These are phyloP conservation scores for Melanerpes aurifrons DNA, from an alignment of 2,113 vertebrate genomes.

Conservation along the genomic window DNA sequence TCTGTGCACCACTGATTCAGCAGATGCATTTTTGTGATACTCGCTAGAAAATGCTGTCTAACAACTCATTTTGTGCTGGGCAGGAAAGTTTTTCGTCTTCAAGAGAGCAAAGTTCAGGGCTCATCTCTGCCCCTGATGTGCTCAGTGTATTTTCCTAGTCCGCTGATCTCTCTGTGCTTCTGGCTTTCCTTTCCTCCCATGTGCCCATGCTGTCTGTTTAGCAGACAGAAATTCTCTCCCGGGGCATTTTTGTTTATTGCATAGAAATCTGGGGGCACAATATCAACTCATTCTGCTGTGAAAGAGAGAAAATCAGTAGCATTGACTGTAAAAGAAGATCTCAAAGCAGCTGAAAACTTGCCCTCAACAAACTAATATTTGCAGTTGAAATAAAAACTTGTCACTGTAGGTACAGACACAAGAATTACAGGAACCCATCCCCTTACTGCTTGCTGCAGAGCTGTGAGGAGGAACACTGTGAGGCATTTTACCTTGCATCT, in stretches of 20 bases:
- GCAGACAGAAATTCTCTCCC: background rate
- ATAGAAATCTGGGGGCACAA: slow-evolving; percentile 20
- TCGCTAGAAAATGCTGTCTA: background rate
- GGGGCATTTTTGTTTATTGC: slow-evolving; percentile 17
- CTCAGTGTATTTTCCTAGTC: background rate
- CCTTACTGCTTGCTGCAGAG: background rate
- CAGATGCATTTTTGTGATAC: background rate
- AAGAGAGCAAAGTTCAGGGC: background rate
- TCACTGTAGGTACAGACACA: background rate
- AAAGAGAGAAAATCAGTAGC: background rate
- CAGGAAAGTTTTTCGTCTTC: background rate
- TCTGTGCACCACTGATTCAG: accelerated
- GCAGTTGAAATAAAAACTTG: background rate
- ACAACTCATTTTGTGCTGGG: background rate
- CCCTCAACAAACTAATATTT: background rate
- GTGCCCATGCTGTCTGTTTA: slow-evolving; percentile 13
- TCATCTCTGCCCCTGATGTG: slow-evolving; percentile 27
- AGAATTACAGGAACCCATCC: background rate
- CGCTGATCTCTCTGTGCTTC: slow-evolving; percentile 17
- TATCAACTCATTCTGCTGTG: background rate
- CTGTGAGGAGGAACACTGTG: background rate
- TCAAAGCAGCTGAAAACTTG: background rate
- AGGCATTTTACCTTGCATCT: background rate
- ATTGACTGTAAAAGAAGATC: background rate
- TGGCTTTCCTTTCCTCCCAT: slow-evolving; percentile 17